These are phyloP conservation scores for Trachymyrmex septentrionalis DNA, from an alignment of 1,140 invertebrate species.

Conservation along the genomic window DNA sequence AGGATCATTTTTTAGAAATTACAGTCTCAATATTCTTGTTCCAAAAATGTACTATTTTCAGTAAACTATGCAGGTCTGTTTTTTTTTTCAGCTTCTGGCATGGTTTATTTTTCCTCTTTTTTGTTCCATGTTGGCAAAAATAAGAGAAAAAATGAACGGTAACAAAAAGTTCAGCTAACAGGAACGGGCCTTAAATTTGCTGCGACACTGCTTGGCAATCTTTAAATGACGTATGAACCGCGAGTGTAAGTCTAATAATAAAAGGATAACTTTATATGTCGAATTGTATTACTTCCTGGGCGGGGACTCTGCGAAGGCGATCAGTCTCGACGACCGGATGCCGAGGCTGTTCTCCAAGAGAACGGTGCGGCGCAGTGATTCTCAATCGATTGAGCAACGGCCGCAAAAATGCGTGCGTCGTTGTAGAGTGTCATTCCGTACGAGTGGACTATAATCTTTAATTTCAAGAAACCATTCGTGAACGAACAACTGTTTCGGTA, in stretches of 20 bases:
- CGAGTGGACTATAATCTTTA: constrained; percentile 4
- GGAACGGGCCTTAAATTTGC: too few species aligned
- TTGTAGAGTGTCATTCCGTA: not conserved
- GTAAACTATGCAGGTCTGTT: not conserved
- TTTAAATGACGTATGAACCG: not conserved
- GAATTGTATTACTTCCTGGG: constrained; percentile 39
- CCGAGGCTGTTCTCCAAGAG: constrained; percentile 33
- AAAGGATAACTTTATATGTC: not conserved
- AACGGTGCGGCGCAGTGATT: constrained; percentile 1
- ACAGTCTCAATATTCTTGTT: not conserved
- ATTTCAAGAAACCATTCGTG: constrained; percentile 21
- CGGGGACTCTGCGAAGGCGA: constrained; percentile 37
- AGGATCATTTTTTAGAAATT: not conserved
- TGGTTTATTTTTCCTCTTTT: too few species aligned
- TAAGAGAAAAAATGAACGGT: too few species aligned
- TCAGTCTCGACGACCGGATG: constrained; percentile 49
- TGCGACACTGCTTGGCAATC: not conserved
- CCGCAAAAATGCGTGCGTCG: not conserved
- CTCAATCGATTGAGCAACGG: not conserved
- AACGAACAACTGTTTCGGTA: not conserved
- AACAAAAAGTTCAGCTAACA: too few species aligned
- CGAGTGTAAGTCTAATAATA: constrained; percentile 15
- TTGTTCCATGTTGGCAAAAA: too few species aligned
- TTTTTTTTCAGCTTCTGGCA: too few species aligned
- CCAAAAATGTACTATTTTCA: not conserved